Conservation (phyloP, 1,140 invertebrate genomes). For the Phenacoccus solenopsis region DNA sequence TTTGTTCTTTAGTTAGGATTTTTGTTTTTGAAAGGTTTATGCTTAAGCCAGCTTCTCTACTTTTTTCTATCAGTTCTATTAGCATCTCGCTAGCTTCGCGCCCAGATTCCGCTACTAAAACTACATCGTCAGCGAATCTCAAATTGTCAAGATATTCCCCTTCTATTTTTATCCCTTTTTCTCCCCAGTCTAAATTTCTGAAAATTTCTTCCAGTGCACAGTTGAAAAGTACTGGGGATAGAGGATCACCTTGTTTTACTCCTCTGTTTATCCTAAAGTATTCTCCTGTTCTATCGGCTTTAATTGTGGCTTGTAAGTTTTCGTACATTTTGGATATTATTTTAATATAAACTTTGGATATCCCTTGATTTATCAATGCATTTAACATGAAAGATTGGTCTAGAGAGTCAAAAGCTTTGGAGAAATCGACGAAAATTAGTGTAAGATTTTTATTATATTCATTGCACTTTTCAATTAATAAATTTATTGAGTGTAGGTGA, state of each 20-base stretch:
- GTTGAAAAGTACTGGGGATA: constrained; percentile 26
- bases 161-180: constrained; percentile 27
- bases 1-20: constrained; percentile 12
- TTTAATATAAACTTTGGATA: background rate
- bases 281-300: constrained; percentile 8
- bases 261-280: constrained; percentile 13
- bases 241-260: constrained; percentile 21
- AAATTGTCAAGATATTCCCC: constrained; percentile 28
- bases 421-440: constrained; percentile 19
- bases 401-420: constrained; percentile 18
- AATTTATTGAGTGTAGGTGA: constrained; percentile 19
- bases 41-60: constrained; percentile 15
- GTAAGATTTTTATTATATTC: constrained; percentile 18
- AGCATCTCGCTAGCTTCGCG: constrained; percentile 10
- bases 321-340: background rate
- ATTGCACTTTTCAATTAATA: constrained; percentile 20
- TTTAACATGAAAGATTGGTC: background rate
- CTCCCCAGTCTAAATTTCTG: constrained; percentile 23
- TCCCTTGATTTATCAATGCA: background rate
- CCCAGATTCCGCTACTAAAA: constrained; percentile 25
- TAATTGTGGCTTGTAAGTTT: background rate
- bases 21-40: constrained; percentile 20
- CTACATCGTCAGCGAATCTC: constrained; percentile 31
- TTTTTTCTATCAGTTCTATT: background rate
- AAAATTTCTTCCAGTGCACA: constrained; percentile 24